These are phyloP conservation scores for Bradypodion ventrale DNA, from an alignment of 2,797 vertebrate genomes.

Conservation along the genomic window DNA sequence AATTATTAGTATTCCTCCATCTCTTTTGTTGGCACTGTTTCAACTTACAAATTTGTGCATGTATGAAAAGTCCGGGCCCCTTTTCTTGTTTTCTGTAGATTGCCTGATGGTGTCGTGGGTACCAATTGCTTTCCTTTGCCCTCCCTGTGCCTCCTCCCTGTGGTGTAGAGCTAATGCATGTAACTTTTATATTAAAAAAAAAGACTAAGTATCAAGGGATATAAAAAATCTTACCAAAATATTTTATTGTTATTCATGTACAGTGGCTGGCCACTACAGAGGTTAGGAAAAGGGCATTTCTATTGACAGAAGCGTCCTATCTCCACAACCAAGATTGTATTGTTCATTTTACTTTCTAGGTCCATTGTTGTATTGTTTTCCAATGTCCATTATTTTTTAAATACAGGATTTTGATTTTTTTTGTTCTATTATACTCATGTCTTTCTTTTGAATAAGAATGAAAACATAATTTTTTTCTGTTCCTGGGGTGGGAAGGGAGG, in stretches of 20 bases:
- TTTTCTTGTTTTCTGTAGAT: conserved; percentile 5
- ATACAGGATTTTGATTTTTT: conserved; percentile 40
- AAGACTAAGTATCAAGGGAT: conserved; percentile 42
- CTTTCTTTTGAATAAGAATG: background rate
- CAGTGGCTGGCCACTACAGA: conserved; percentile 44
- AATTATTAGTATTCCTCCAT: too few species aligned
- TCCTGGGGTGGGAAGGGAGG: background rate
- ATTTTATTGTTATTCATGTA: conserved; percentile 39
- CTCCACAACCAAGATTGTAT: conserved; percentile 47
- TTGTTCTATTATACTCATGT: conserved; percentile 23
- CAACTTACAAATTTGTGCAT: background rate
- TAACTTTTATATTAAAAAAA: conserved; percentile 41
- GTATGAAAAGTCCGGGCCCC: background rate
- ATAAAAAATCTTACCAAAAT: conserved; percentile 35
- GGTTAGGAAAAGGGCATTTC: conserved; percentile 19
- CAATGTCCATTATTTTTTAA: conserved; percentile 25
- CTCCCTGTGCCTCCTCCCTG: background rate
- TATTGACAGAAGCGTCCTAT: conserved; percentile 24
- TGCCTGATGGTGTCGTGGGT: conserved; percentile 14
- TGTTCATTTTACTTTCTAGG: conserved; percentile 53
- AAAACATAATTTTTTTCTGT: background rate
- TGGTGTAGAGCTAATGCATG: conserved; percentile 42
- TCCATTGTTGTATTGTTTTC: conserved; percentile 60
- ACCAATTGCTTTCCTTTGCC: background rate
- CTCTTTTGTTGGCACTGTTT: background rate